A percentile compares a stretch with the other conserved stretches of the same genome.
phyloP scores from a whole-genome alignment of 2,113 vertebrate species.

The Morone chrysops region DNA sequence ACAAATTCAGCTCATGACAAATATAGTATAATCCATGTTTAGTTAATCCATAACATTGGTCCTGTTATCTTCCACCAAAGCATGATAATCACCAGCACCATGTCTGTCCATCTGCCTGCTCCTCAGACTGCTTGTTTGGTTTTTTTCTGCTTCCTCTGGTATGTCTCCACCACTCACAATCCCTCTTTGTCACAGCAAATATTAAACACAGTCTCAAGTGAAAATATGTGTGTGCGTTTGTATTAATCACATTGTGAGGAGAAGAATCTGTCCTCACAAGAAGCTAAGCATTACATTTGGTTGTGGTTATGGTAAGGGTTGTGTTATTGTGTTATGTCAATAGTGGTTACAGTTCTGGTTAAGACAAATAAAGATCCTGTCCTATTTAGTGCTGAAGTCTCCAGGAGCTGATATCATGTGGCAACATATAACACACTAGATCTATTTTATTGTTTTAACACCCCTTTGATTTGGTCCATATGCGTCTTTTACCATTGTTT shows the following conservation, averaged over 20 bases:
- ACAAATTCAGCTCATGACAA: background rate
- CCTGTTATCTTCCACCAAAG: background rate
- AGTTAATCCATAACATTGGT: background rate
- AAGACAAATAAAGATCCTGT: background rate
- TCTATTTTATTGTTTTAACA: background rate
- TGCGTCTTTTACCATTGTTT: background rate
- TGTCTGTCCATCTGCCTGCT: background rate
- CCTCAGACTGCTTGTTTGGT: background rate
- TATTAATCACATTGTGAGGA: background rate
- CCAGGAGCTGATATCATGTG: background rate
- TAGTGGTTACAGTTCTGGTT: background rate
- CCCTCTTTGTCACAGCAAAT: constrained; percentile 44
- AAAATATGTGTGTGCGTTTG: constrained; percentile 15
- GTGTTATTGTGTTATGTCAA: background rate
- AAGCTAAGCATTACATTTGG: background rate
- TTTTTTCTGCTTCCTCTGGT: constrained; percentile 35
- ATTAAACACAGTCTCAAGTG: background rate
- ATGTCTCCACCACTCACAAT: constrained; percentile 45
- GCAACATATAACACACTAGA: background rate
- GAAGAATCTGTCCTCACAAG: background rate
- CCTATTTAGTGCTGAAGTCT: background rate
- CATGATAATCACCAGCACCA: background rate
- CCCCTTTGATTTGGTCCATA: background rate
- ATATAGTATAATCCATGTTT: background rate
- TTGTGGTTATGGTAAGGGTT: no score